Conservation (phyloP, 2,888 invertebrate species). For the Fabriciana adippe region DNA sequence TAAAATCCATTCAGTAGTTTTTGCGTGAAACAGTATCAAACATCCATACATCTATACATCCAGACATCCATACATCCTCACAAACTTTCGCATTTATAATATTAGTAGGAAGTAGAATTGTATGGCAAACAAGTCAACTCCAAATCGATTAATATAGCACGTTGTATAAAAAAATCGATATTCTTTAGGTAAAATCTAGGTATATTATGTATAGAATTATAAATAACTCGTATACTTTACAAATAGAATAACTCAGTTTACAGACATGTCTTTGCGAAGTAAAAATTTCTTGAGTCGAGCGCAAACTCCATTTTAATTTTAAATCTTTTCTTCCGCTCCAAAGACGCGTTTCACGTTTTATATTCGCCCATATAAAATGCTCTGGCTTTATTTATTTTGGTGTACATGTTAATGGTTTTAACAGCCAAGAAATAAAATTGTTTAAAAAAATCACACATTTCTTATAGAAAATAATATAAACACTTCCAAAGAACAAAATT, state of each 20-base stretch:
- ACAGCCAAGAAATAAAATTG: neutral
- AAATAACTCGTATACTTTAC: constrained; percentile 25
- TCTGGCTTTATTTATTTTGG: constrained; percentile 21
- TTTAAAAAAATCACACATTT: too few species aligned
- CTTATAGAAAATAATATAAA: too few species aligned
- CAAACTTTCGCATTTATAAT: too few species aligned
- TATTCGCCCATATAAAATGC: constrained; percentile 29
- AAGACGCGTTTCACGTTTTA: constrained; percentile 33
- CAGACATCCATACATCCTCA: too few species aligned
- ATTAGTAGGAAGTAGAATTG: too few species aligned
- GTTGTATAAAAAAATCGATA: too few species aligned
- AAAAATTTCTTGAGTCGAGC: constrained; percentile 35
- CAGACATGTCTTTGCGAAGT: constrained; percentile 31
- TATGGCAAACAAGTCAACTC: too few species aligned
- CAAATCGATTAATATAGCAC: too few species aligned
- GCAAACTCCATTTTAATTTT: constrained; percentile 42
- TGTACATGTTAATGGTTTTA: constrained; percentile 3
- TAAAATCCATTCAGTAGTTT: too few species aligned
- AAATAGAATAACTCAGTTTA: constrained; percentile 33
- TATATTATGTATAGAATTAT: neutral
- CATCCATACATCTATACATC: too few species aligned
- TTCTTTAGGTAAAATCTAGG: neutral
- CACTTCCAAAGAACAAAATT: too few species aligned
- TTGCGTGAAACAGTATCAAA: too few species aligned
- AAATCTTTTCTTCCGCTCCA: constrained; percentile 34